Evolutionary conservation across 2,888 invertebrate species (phyloP), one percentile per base, ranked within the genome.

Genomic region (Merodon equestris): DNA sequence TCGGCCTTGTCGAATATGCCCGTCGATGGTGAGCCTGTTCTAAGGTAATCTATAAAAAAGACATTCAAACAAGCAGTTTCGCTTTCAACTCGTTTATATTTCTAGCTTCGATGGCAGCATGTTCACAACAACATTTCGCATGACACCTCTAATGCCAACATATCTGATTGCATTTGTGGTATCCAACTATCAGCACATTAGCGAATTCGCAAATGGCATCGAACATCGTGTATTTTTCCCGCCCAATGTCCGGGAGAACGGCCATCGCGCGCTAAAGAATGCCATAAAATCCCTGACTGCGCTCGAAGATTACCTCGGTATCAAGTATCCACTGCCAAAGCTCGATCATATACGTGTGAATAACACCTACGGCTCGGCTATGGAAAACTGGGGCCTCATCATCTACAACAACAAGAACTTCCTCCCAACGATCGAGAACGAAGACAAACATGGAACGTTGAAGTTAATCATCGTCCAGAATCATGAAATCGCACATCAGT

Each of bases 351-450:
- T 94, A 9, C 95, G 95, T 0, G 91, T 97, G 12, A 94, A 96
- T 1, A 94, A 95, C 83, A 96, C 96, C 84, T 91, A 92, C 50
- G 93, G 94, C 58, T 94, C 94, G 17, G 97, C 96, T 34, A 97
- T 97, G 97, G 97, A 97, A 86, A 97, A 97, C 86, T 97, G 97
- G 97, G 97, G 97, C n/a, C 88, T 97, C 9, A 93, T 97, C 14
- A 94, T 95, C 0, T 89, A 91, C 91, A 85, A 90, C 12, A 58
- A 54, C 10, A 64, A 60, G 7, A 50, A 42, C 1, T 60, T 74
- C 2, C n/a, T 74, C 0, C 27, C 74, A 4, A 34, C 38, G 14
- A 3, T 4, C 0, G 82, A 83, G 1, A 91, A 90, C 53, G 90
- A 91, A 84, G 90, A 92, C 82, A 86, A 90, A 50, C 77, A 82